Conservation (phyloP, 2,797 vertebrate genomes). For the Alauda arvensis region DNA sequence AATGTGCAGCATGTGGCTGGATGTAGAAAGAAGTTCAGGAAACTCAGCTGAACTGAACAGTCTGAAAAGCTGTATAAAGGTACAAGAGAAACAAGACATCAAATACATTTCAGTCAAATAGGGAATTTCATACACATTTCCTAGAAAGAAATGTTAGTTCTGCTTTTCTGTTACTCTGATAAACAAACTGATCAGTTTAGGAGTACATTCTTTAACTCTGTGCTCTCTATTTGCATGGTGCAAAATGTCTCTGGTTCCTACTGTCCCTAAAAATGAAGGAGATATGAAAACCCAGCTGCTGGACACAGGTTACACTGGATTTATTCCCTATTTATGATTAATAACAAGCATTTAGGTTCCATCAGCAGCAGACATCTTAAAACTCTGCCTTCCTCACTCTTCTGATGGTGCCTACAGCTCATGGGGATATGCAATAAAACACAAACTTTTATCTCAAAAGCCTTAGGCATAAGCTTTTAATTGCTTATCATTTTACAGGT, state of each 20-base stretch:
- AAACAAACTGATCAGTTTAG: not conserved
- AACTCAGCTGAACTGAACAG: not conserved
- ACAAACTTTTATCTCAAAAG: not conserved
- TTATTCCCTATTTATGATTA: not conserved
- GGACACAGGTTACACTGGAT: not conserved
- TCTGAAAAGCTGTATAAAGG: not conserved
- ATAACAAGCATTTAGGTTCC: not conserved
- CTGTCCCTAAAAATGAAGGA: not conserved
- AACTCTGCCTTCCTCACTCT: not conserved
- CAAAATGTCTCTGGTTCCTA: not conserved
- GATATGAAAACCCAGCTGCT: not conserved
- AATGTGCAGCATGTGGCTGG: not conserved
- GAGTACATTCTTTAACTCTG: not conserved
- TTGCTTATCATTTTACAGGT: not conserved
- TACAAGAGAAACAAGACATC: not conserved
- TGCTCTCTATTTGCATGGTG: not conserved
- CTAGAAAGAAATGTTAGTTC: not conserved
- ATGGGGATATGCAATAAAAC: not conserved
- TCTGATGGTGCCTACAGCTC: not conserved
- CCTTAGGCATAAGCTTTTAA: constrained; percentile 5
- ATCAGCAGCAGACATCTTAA: not conserved
- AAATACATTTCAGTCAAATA: not conserved
- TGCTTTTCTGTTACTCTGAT: not conserved
- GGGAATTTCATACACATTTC: not conserved
- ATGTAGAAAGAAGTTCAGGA: not conserved